phyloP scores from a whole-genome alignment of 2,797 vertebrate genomes.

The Cheirogaleus major region DNA sequence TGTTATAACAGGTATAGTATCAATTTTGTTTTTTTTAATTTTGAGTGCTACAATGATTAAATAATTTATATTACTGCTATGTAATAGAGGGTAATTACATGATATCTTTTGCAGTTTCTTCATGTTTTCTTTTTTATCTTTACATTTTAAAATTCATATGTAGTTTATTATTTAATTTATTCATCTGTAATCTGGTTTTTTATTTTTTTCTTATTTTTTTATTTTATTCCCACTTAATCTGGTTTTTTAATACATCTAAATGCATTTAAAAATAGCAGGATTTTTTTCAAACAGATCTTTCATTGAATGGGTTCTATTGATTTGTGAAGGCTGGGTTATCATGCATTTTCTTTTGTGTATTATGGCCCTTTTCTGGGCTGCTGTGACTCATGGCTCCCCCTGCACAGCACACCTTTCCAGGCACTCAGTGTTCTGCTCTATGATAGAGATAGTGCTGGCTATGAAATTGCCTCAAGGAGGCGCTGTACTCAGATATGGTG shows the following conservation, averaged over 20 bases:
- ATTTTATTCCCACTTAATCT: neutral
- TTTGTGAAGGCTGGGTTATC: neutral
- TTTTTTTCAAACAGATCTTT: neutral
- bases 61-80: neutral
- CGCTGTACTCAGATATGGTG: neutral
- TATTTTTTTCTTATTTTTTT: too few relatives aligned
- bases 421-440: too few relatives aligned
- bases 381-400: neutral
- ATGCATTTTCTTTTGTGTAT: neutral
- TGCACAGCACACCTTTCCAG: neutral
- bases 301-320: neutral
- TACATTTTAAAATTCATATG: neutral
- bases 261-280: neutral
- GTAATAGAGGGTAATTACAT: neutral
- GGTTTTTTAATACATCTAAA: neutral
- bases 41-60: neutral
- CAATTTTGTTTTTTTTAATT: neutral
- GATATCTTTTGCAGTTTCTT: neutral
- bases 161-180: neutral
- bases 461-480: neutral
- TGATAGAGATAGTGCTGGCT: neutral
- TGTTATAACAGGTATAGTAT: neutral
- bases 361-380: neutral
- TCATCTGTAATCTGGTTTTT: neutral
- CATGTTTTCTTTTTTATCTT: neutral